phyloP scores from a whole-genome alignment of 2,888 invertebrate genomes.

The Chalcis sispes region DNA sequence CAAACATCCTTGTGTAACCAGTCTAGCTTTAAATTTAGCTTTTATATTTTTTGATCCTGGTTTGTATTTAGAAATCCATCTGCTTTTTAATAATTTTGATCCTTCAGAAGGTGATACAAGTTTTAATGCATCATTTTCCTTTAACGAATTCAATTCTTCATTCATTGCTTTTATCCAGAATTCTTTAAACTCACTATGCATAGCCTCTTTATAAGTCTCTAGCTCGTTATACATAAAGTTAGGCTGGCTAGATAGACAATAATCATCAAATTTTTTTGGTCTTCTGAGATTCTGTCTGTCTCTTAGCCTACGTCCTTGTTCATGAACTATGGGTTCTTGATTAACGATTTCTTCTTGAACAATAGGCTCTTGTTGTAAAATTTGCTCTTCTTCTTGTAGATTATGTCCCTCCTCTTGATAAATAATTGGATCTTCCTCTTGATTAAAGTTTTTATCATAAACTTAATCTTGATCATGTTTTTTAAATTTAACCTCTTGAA shows the following conservation, averaged over 20 bases:
- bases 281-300: constrained; percentile 1
- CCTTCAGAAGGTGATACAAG: constrained; percentile 13
- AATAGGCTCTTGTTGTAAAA: too few species aligned
- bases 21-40: constrained; percentile 52
- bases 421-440: too few species aligned
- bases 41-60: constrained; percentile 3
- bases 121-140: constrained; percentile 41
- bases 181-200: background rate
- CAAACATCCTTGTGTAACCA: constrained; percentile 65
- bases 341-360: background rate
- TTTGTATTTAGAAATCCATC: constrained; percentile 48
- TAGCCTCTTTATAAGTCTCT: background rate
- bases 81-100: constrained; percentile 32
- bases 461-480: too few species aligned
- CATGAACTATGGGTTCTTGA: background rate
- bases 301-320: background rate
- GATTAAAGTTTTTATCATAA: too few species aligned
- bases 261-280: background rate
- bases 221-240: background rate
- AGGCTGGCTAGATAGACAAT: background rate
- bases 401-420: too few species aligned
- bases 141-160: constrained; percentile 31
- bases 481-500: too few species aligned
- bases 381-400: too few species aligned
- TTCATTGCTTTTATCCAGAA: constrained; percentile 35